These are phyloP conservation scores for Eptesicus fuscus DNA, from an alignment of 2,113 vertebrate genomes.

Conservation along the genomic window DNA sequence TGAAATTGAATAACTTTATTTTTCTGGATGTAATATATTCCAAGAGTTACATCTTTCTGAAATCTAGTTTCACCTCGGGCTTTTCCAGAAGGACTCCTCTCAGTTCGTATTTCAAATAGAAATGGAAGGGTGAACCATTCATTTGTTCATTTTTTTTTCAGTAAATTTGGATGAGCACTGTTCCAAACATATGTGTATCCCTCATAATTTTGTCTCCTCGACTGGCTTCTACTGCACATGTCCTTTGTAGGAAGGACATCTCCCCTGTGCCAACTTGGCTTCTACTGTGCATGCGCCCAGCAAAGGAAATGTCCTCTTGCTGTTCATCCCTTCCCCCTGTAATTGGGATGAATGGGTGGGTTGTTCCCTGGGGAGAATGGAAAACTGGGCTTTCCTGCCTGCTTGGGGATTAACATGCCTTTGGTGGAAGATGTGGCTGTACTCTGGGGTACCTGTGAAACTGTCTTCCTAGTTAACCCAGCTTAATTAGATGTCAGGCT, in stretches of 20 bases:
- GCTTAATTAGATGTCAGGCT: no score
- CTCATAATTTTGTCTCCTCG: neutral
- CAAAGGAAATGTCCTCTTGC: neutral
- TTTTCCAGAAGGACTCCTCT: neutral
- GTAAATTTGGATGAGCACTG: neutral
- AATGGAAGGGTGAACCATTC: neutral
- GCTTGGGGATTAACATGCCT: no score
- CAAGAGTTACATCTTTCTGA: neutral
- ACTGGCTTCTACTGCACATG: neutral
- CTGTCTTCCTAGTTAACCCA: no score
- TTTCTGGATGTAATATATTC: constrained; percentile 17
- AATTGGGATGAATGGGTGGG: neutral
- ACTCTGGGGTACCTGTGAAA: no score
- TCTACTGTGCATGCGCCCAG: neutral
- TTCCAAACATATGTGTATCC: neutral
- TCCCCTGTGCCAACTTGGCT: neutral
- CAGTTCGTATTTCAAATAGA: neutral
- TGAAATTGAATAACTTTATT: neutral
- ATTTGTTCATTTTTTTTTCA: neutral
- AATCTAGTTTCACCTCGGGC: neutral
- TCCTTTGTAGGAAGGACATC: neutral
- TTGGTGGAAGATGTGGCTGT: no score
- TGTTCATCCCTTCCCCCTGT: neutral
- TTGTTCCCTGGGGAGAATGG: neutral
- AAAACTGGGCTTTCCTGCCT: neutral